Percentiles rank a stretch among this genome's conserved stretches.
Evolutionary conservation across 2,113 vertebrate species (phyloP).

Genomic region (Tylochromis polylepis): DNA sequence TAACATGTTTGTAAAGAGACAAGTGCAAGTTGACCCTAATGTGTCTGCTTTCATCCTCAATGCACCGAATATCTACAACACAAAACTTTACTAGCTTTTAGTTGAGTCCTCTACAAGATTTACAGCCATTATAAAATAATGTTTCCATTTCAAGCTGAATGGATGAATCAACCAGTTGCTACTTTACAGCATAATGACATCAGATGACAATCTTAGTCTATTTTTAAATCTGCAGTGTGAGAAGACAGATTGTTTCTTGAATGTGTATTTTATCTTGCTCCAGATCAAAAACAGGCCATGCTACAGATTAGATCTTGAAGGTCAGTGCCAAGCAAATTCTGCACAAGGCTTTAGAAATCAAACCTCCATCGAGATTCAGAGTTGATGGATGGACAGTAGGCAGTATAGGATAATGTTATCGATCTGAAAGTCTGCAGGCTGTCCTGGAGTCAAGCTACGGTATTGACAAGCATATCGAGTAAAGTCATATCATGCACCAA

Average conservation of each 20-base stretch:
- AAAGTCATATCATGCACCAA: neutral
- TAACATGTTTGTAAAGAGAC: neutral
- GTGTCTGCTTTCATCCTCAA: neutral
- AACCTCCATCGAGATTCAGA: neutral
- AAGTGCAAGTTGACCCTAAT: neutral
- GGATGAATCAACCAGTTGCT: neutral
- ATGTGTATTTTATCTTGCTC: neutral
- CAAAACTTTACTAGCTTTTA: neutral
- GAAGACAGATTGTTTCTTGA: neutral
- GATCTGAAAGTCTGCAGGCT: constrained; percentile 36
- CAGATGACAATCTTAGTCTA: neutral
- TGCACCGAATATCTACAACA: neutral
- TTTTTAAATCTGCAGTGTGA: neutral
- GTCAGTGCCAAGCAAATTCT: neutral
- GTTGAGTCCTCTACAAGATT: neutral
- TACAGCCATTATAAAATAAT: neutral
- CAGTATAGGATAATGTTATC: constrained; percentile 35
- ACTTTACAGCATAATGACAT: neutral
- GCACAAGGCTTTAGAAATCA: neutral
- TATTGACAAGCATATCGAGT: constrained; percentile 39
- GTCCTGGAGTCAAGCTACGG: constrained; percentile 56
- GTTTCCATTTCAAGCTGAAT: neutral
- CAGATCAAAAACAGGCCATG: neutral
- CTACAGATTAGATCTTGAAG: neutral
- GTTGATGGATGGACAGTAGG: constrained; percentile 27